Evolutionary conservation across 1,140 invertebrate species (phyloP).

Genomic region (Conus betulinus): DNA sequence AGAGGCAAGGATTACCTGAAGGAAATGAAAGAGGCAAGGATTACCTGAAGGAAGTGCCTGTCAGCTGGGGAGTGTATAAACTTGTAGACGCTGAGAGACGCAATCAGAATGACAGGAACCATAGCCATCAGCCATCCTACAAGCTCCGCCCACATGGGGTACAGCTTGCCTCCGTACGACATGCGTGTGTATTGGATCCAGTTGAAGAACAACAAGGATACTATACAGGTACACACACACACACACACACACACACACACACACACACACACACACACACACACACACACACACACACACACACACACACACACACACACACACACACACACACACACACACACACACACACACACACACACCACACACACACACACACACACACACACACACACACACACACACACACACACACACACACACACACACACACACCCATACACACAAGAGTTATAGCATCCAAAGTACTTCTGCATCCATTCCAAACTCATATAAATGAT

Average conservation of each 20-base stretch:
- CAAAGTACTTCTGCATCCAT: too few species aligned
- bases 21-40: too few species aligned
- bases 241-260: neutral
- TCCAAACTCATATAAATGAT: too few species aligned
- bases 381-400: neutral
- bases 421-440: too few species aligned
- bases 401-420: neutral
- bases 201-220: constrained; percentile 89
- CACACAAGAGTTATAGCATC: too few species aligned
- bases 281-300: constrained; percentile 13
- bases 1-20: too few species aligned
- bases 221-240: constrained; percentile 71
- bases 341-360: neutral
- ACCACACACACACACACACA: neutral
- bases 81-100: constrained; percentile 72
- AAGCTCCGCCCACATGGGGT: constrained; percentile 87
- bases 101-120: constrained; percentile 82
- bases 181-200: constrained; percentile 84
- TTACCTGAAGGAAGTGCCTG: constrained; percentile 54
- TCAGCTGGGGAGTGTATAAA: constrained; percentile 50
- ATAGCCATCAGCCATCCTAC: constrained; percentile 84
- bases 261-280: neutral
- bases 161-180: constrained; percentile 80
- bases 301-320: neutral
- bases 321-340: neutral